Evolutionary conservation across 2,888 invertebrate species (phyloP), one percentile per base, ranked within the genome.

Genomic region (Ferdinandea cuprea): DNA sequence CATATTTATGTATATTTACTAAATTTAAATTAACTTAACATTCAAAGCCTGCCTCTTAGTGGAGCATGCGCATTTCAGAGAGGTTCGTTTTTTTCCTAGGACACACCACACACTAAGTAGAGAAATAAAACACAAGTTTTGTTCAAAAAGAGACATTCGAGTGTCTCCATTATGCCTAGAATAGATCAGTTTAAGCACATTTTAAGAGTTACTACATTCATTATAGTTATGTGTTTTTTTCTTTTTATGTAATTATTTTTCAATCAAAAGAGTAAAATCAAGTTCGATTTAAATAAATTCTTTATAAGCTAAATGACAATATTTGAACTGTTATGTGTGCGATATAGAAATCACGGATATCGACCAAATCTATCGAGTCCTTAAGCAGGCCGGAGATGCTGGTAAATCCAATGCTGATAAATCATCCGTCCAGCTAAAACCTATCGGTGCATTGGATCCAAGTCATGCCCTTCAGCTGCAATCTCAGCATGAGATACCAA

Each of bases 311-410:
- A 68, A 72, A 52, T 32, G 42, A 71, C 19, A 66, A 65, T n/a
- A n/a, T 71, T 85, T 84, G 54, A 63, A 69, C 40, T 72, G 52
- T 56, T 63, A 69, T 68, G 58, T 68, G 68, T 68, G 73, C 74
- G 72, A 68, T 83, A 71, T 85, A 86, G 90, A 90, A 89, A 89
- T 90, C 86, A 90, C 93, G 88, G 89, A 96, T 93, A 94, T 97
- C 93, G 97, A 97, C 93, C 95, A 95, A 92, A 96, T 96, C 92
- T 97, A 97, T 93, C 97, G 97, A 93, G 97, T 97, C 91, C 94
- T 97, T 93, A 97, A 97, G 93, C 96, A 97, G 92, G 97, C 97
- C 90, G 96, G 96, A 91, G 97, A 97, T 63, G 77, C 77, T 74
- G 83, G 79, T 52, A 78, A 77, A 81, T 74, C 85, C 72, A 76